Percentiles rank a stretch among this genome's conserved stretches.
Conservation (phyloP, 2,797 vertebrate species). For the Danionella dracula region DNA sequence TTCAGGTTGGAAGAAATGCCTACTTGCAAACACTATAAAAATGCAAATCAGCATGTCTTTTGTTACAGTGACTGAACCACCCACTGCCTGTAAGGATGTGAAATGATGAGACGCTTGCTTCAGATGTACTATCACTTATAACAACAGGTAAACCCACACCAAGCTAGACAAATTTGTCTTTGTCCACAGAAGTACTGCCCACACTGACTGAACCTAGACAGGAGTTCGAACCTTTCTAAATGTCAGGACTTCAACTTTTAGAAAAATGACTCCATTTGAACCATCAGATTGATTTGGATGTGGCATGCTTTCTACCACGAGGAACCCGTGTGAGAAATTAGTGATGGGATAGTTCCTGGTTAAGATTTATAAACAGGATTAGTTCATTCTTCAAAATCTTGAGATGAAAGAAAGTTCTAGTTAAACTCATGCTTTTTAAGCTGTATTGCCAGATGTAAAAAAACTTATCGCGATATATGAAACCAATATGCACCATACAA, state of each 20-base stretch:
- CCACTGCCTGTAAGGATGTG: slow-evolving; percentile 2
- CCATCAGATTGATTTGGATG: not conserved
- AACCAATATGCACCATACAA: too few relatives aligned
- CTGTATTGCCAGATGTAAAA: too few relatives aligned
- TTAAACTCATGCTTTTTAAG: too few relatives aligned
- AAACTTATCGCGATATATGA: too few relatives aligned
- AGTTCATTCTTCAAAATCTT: too few relatives aligned
- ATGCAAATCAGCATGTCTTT: slow-evolving; percentile 16
- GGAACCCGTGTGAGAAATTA: not conserved
- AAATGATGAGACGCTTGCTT: slow-evolving; percentile 1
- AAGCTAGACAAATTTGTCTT: slow-evolving; percentile 8
- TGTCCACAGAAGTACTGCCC: slow-evolving; percentile 16
- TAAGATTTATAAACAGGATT: too few relatives aligned
- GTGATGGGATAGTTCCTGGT: not conserved
- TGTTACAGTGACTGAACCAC: not conserved
- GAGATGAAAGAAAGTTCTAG: too few relatives aligned
- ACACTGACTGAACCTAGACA: slow-evolving; percentile 10
- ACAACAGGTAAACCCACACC: slow-evolving; percentile 24
- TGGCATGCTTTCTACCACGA: not conserved
- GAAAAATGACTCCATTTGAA: not conserved
- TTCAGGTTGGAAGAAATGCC: not conserved
- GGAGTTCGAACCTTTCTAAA: not conserved
- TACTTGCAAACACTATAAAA: not conserved
- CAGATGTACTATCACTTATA: not conserved
- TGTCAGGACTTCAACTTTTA: not conserved